Evolutionary conservation across 2,888 invertebrate species (phyloP).

Genomic region (Apantesis nais): DNA sequence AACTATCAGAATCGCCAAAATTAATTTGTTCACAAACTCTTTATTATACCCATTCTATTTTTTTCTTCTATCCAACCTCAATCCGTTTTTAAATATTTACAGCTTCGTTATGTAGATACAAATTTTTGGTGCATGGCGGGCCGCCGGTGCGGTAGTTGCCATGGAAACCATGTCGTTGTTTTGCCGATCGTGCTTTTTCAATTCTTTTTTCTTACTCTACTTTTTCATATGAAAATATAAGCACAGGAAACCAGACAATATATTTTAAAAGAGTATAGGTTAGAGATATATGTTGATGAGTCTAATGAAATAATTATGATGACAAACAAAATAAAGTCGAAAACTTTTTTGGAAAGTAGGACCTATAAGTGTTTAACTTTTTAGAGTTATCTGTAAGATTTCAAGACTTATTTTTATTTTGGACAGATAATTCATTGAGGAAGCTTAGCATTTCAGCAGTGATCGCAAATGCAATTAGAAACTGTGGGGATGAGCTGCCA

Average conservation of each 20-base stretch:
- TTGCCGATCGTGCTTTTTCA: slow-evolving; percentile 75
- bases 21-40: slow-evolving; percentile 9
- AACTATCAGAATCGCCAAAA: slow-evolving; percentile 22
- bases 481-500: too few species aligned
- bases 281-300: slow-evolving; percentile 44
- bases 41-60: neutral
- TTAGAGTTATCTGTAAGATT: too few species aligned
- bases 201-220: slow-evolving; percentile 60
- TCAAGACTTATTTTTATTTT: too few species aligned
- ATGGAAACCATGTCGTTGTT: slow-evolving; percentile 78
- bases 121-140: slow-evolving; percentile 60
- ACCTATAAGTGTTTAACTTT: too few species aligned
- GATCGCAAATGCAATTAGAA: too few species aligned
- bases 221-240: slow-evolving; percentile 68
- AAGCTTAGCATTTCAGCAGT: too few species aligned
- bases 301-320: neutral
- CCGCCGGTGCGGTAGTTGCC: slow-evolving; percentile 70
- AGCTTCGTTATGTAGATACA: slow-evolving; percentile 49
- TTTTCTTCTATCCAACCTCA: slow-evolving; percentile 22
- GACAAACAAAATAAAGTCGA: neutral
- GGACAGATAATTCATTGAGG: too few species aligned
- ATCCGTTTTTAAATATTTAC: slow-evolving; percentile 48
- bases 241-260: slow-evolving; percentile 62
- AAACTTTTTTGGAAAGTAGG: too few species aligned
- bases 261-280: slow-evolving; percentile 56